Base-by-base conservation (phyloP, 2,888 invertebrate species). In the Hecatera dysodea region DNA sequence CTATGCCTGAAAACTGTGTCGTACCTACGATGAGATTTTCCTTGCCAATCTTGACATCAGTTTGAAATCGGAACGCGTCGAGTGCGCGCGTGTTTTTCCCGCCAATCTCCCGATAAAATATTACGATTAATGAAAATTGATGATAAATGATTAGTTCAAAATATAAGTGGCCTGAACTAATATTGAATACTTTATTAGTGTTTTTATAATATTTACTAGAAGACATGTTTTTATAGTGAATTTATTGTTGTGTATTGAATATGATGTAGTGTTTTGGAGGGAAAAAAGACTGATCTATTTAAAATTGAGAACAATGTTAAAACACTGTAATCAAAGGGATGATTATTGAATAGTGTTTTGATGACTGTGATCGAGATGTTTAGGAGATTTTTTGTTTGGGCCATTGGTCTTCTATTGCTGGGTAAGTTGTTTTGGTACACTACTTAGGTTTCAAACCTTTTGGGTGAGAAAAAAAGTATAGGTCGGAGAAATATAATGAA, bases 311-410 rank as follows among this genome's bases (percentile, higher is more conserved):
- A 78, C 52, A 46, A 72, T 79, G 78, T 65, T 57, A 33, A 36
- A 46, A 67, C 33, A 62, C 19, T 27, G 9, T 62, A 67, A 61
- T n/a, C n/a, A 15, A 46, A 67, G 48, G 66, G 48, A 67, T 78
- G 62, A 61, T 82, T 65, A 24, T 71, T 81, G 64, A 67, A 52
- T 75, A 75, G 73, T 64, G 71, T 64, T 72, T 55, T 71, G 59
- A 64, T 69, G 33, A 62, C 55, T 63, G 75, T 83, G 59, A 63
- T 59, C 46, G 59, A 71, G 66, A 90, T 90, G 91, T 80, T 77
- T 86, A 85, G 84, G 86, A 88, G 86, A 81, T 72, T 86, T 29
- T 72, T 80, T 67, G 55, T 88, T 78, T 88, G 88, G 78, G 80
- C 82, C 19, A 73, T 85, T 39, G 88, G 85, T 60, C 75, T 90